A percentile compares a stretch with the other conserved stretches of the same genome.
Evolutionary conservation across 1,140 invertebrate species (phyloP).

Genomic region (Zeugodacus cucurbitae): DNA sequence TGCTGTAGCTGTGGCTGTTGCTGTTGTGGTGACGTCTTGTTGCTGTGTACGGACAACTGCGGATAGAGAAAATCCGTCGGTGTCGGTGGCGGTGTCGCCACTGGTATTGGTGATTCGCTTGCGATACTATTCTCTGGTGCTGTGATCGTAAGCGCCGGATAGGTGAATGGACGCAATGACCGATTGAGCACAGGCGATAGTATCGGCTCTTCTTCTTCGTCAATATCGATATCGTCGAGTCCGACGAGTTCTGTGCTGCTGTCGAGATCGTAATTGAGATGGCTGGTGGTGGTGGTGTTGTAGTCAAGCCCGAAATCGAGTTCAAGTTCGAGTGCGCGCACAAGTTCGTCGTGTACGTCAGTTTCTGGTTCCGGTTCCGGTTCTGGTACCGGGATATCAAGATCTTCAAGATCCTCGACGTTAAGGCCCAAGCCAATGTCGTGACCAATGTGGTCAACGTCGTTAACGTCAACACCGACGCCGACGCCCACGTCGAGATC

Average conservation of each 20-base stretch:
- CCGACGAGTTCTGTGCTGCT: not conserved
- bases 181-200: slow-evolving; percentile 20
- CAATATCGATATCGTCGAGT: not conserved
- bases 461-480: slow-evolving; percentile 31
- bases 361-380: slow-evolving; percentile 22
- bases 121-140: slow-evolving; percentile 36
- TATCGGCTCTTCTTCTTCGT: slow-evolving; percentile 22
- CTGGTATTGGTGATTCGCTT: slow-evolving; percentile 40
- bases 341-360: slow-evolving; percentile 26
- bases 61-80: slow-evolving; percentile 50
- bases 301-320: not conserved
- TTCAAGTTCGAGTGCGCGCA: slow-evolving; percentile 24
- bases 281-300: not conserved
- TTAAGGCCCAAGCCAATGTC: slow-evolving; percentile 23
- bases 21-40: slow-evolving; percentile 61
- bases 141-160: slow-evolving; percentile 21
- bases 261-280: not conserved
- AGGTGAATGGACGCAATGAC: slow-evolving; percentile 21
- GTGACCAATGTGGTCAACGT: slow-evolving; percentile 31
- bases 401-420: slow-evolving; percentile 30
- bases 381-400: slow-evolving; percentile 34
- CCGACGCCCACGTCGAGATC: slow-evolving; percentile 40
- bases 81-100: slow-evolving; percentile 50
- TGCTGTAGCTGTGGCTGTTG: slow-evolving; percentile 49
- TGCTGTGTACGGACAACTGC: slow-evolving; percentile 53